Conservation (phyloP, 2,797 vertebrate species). For the Etheostoma nigrum region DNA sequence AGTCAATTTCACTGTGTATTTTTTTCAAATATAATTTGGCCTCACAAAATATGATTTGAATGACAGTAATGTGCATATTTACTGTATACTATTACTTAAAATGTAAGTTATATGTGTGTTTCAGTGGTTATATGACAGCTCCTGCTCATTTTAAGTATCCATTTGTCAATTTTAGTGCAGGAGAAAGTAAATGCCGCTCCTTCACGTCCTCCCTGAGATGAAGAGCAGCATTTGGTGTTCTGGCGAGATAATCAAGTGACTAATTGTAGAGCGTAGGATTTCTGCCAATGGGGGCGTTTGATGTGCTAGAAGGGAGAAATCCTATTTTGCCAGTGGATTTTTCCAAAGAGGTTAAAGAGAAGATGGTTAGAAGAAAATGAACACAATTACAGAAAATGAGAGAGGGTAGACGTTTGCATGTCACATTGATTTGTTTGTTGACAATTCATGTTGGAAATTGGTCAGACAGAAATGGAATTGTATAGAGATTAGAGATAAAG, state of each 20-base stretch:
- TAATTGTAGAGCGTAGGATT: slow-evolving; percentile 75
- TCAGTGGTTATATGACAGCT: slow-evolving; percentile 9
- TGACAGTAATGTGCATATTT: slow-evolving; percentile 11
- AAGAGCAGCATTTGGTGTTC: slow-evolving; percentile 62
- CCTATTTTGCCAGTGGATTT: slow-evolving; percentile 56
- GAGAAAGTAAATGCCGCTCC: slow-evolving; percentile 44
- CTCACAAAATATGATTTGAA: slow-evolving; percentile 1
- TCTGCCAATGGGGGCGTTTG: slow-evolving; percentile 67
- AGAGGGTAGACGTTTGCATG: slow-evolving; percentile 34
- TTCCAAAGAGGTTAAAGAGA: slow-evolving; percentile 55
- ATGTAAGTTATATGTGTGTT: background rate
- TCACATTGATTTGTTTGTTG: slow-evolving; percentile 53
- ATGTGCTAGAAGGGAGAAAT: slow-evolving; percentile 60
- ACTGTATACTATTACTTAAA: background rate
- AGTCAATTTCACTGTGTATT: background rate
- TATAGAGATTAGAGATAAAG: slow-evolving; percentile 65
- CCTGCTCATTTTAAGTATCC: slow-evolving; percentile 20
- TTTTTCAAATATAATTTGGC: background rate
- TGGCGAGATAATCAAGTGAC: slow-evolving; percentile 77
- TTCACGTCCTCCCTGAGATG: slow-evolving; percentile 40
- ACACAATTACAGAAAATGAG: slow-evolving; percentile 62
- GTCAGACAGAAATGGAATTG: slow-evolving; percentile 55
- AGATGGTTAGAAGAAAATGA: slow-evolving; percentile 56
- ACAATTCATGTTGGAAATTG: slow-evolving; percentile 53
- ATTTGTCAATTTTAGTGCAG: slow-evolving; percentile 31